These are phyloP conservation scores for Branchellion lobata DNA, from an alignment of 2,888 invertebrate genomes.

Conservation along the genomic window DNA sequence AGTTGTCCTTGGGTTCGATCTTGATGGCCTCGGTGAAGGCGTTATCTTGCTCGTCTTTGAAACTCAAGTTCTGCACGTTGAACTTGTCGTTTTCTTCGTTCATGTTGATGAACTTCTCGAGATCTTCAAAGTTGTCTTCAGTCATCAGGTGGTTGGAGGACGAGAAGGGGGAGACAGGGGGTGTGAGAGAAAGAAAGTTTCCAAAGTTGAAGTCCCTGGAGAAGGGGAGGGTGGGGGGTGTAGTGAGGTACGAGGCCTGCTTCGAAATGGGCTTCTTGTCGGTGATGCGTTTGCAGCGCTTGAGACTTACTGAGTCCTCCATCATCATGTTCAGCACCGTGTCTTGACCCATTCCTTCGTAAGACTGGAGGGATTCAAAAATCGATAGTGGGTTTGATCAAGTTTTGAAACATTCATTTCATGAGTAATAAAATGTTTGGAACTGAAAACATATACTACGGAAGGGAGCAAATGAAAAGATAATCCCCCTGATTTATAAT, in stretches of 20 bases:
- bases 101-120: neutral
- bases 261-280: neutral
- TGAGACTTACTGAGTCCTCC: neutral
- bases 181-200: neutral
- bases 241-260: neutral
- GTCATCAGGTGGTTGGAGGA: neutral
- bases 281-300: neutral
- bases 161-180: neutral
- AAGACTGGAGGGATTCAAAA: neutral
- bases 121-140: neutral
- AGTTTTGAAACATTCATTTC: too few species aligned
- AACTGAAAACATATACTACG: too few species aligned
- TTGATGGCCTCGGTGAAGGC: neutral
- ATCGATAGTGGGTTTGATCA: too few species aligned
- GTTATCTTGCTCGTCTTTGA: neutral
- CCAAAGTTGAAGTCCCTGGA: neutral
- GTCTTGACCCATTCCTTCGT: neutral
- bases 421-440: neutral
- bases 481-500: too few species aligned
- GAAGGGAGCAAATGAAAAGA: too few species aligned
- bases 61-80: too few species aligned
- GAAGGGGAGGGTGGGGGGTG: neutral
- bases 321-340: neutral
- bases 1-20: neutral
- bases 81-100: neutral